phyloP scores from a whole-genome alignment of 2,888 invertebrate genomes.

The Peribatodes rhomboidaria region DNA sequence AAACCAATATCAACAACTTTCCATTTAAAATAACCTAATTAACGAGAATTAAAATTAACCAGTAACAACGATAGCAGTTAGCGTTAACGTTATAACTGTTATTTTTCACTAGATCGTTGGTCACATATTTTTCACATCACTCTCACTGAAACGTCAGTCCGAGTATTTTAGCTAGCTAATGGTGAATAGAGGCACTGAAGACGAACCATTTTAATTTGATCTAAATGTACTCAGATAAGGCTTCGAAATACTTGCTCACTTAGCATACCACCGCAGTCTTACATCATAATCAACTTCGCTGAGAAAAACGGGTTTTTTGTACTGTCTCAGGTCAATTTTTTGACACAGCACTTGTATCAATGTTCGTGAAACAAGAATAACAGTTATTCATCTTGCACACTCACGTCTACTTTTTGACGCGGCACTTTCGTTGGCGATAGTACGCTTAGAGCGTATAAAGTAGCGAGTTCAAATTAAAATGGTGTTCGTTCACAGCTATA shows the following conservation, averaged over 20 bases:
- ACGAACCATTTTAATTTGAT: conserved; percentile 29
- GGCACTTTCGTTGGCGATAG: too few species aligned
- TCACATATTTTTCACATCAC: conserved; percentile 26
- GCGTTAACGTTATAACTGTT: conserved; percentile 19
- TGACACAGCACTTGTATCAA: too few species aligned
- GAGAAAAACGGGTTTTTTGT: too few species aligned
- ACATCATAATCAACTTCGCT: neutral
- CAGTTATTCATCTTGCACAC: too few species aligned
- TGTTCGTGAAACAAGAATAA: neutral
- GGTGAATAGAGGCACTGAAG: conserved; percentile 25
- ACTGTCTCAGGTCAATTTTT: too few species aligned
- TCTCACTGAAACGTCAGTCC: conserved; percentile 15
- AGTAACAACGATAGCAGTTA: conserved; percentile 12
- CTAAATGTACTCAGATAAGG: conserved; percentile 3
- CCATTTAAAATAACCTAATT: conserved; percentile 19
- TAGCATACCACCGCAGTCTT: neutral
- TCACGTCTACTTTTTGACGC: too few species aligned
- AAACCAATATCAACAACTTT: conserved; percentile 37
- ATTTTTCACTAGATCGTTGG: conserved; percentile 35
- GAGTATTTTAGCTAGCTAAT: conserved; percentile 15
- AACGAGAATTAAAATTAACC: conserved; percentile 16
- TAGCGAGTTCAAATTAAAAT: conserved; percentile 32
- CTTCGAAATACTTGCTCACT: neutral
- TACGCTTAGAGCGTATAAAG: neutral
- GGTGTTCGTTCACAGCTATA: conserved; percentile 28